Conservation (phyloP, 2,797 vertebrate genomes). For the Sebastes vulpes region DNA sequence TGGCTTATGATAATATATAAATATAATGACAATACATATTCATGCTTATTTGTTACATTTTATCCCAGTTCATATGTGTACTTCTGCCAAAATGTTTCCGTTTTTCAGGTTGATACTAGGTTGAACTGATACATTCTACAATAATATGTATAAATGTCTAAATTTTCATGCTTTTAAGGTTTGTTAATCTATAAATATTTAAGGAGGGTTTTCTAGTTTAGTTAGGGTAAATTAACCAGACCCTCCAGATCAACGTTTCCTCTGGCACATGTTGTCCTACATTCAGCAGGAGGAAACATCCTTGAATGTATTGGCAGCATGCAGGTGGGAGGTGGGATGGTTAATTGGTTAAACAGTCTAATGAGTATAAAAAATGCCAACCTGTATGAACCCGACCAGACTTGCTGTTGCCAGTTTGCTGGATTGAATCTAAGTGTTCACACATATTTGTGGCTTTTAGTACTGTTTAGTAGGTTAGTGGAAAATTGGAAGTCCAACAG, state of each 20-base stretch:
- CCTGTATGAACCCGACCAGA: constrained; percentile 48
- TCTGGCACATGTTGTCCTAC: background rate
- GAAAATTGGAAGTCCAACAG: constrained; percentile 1
- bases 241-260: background rate
- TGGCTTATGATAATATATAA: background rate
- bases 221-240: background rate
- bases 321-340: background rate
- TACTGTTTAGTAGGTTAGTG: background rate
- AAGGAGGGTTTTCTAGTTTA: background rate
- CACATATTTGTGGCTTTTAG: constrained; percentile 52
- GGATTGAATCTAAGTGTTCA: background rate
- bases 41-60: background rate
- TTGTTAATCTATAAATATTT: background rate
- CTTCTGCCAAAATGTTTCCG: background rate
- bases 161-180: background rate
- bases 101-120: background rate
- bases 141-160: background rate
- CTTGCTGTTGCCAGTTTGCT: constrained; percentile 18
- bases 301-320: background rate
- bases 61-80: background rate
- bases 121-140: background rate
- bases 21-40: background rate
- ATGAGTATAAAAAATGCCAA: constrained; percentile 14
- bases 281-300: background rate
- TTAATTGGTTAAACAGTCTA: constrained; percentile 26